Conservation (phyloP, 2,113 vertebrate species). For the Hippoglossus stenolepis region DNA sequence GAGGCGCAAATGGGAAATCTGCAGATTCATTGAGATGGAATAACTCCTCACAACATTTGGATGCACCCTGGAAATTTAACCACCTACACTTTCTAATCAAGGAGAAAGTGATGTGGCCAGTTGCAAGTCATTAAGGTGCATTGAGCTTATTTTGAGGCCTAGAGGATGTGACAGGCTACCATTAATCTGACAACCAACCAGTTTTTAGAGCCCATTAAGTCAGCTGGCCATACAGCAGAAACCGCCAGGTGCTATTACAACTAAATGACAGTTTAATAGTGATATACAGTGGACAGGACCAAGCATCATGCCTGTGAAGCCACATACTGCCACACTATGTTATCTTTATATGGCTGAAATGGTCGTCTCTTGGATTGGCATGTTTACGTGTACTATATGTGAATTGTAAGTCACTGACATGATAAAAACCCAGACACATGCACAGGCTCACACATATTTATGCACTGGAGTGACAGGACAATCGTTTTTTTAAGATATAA, state of each 20-base stretch:
- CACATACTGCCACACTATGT: neutral
- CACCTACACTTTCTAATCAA: neutral
- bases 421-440: no score
- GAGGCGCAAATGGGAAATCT: constrained; percentile 27
- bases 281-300: neutral
- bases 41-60: constrained; percentile 15
- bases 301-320: neutral
- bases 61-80: neutral
- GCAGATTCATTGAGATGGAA: constrained; percentile 23
- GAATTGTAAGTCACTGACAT: neutral
- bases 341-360: constrained; percentile 8
- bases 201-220: constrained; percentile 25
- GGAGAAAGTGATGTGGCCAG: neutral
- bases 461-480: no score
- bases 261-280: neutral
- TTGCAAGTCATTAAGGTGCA: neutral
- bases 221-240: neutral
- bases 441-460: no score
- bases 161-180: neutral
- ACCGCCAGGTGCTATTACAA: neutral
- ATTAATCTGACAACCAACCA: constrained; percentile 32
- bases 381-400: constrained; percentile 2
- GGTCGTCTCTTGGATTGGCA: neutral
- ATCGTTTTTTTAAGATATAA: no score
- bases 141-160: neutral